Evolutionary conservation across 1,140 invertebrate species (phyloP).

Genomic region (Orius insidiosus): DNA sequence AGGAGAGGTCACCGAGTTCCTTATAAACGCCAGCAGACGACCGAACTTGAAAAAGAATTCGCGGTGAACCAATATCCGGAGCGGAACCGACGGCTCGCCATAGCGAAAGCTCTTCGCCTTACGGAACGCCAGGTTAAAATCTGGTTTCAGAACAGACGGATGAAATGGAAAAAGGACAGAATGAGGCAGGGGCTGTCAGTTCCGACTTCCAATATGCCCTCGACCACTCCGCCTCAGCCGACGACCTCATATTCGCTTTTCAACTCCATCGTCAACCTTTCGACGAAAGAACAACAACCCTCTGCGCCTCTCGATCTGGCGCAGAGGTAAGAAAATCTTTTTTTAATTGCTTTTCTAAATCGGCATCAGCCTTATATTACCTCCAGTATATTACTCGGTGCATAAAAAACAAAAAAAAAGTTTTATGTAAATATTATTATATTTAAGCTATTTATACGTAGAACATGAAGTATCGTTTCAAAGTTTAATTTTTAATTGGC

Average conservation of each 20-base stretch:
- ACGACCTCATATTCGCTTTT: constrained; percentile 6
- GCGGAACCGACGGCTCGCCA: constrained; percentile 89
- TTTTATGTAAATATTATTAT: no score
- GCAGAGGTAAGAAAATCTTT: constrained; percentile 2
- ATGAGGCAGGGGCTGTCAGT: constrained; percentile 13
- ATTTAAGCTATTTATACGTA: no score
- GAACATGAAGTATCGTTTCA: no score
- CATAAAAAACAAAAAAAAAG: no score
- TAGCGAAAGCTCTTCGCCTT: constrained; percentile 88
- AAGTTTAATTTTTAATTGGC: no score
- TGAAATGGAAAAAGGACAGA: constrained; percentile 91
- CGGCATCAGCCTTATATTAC: no score
- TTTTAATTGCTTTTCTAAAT: no score
- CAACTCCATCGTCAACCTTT: constrained; percentile 16
- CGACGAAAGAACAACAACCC: constrained; percentile 11
- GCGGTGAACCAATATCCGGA: constrained; percentile 97
- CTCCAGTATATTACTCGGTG: no score
- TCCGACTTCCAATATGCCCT: constrained; percentile 1
- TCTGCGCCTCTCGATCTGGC: constrained; percentile 15
- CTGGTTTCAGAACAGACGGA: constrained; percentile 92
- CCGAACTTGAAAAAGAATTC: constrained; percentile 96
- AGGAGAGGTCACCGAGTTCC: constrained; percentile 25
- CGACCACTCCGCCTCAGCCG: constrained; percentile 3
- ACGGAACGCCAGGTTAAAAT: constrained; percentile 95
- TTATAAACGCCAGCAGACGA: constrained; percentile 93